Conservation (phyloP, 2,113 vertebrate genomes). For the Perca fluviatilis region DNA sequence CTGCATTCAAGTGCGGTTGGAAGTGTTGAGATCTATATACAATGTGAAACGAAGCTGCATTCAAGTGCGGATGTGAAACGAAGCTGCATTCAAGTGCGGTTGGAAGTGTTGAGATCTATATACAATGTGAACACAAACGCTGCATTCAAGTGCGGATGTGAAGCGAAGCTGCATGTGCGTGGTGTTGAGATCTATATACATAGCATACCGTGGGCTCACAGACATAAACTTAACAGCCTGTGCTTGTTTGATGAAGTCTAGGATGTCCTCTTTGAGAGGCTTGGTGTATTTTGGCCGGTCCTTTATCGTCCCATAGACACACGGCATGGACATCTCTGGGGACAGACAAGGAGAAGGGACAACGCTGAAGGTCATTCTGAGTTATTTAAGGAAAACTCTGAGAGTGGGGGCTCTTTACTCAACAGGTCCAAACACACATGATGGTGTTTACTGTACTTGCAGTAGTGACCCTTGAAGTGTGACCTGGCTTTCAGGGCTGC, state of each 20-base stretch:
- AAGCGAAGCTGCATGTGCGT: no score
- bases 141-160: no score
- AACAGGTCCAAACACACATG: neutral
- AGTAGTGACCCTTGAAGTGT: neutral
- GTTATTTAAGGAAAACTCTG: neutral
- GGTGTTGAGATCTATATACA: no score
- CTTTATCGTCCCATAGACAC: slow-evolving; percentile 99
- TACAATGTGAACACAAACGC: no score
- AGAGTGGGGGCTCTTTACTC: neutral
- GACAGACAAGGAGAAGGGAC: slow-evolving; percentile 48
- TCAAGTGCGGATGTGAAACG: no score
- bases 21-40: no score
- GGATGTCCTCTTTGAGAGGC: slow-evolving; percentile 98
- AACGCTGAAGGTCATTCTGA: neutral
- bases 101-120: no score
- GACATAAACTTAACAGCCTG: slow-evolving; percentile 95
- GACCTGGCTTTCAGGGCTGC: neutral
- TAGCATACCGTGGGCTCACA: no score
- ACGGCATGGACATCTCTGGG: slow-evolving; percentile 96
- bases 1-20: no score
- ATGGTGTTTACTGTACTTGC: neutral
- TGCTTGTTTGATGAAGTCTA: slow-evolving; percentile 99
- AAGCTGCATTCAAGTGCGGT: no score
- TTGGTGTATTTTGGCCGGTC: slow-evolving; percentile 98
- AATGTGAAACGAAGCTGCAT: no score